Percentiles rank a stretch among this genome's conserved stretches.
Conservation (phyloP, 2,888 invertebrate genomes). For the Agriopis marginaria region DNA sequence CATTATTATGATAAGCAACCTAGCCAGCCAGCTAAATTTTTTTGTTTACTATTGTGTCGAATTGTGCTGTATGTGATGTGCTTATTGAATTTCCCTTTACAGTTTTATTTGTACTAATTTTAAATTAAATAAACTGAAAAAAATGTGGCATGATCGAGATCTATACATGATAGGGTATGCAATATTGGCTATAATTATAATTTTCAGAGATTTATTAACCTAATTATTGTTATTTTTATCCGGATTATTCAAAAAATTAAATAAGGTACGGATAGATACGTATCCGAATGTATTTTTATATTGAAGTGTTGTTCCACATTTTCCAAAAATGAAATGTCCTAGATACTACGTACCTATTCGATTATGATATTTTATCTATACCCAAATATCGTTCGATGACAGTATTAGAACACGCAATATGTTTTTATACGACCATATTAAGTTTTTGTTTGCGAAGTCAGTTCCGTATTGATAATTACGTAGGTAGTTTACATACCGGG, state of each 20-base stretch:
- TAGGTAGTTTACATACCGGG: not conserved
- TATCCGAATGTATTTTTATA: not conserved
- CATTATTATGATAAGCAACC: slow-evolving; percentile 1
- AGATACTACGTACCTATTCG: no score
- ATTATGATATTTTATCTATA: no score
- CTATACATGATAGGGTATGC: slow-evolving; percentile 39
- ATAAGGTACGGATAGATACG: not conserved
- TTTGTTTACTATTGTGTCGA: not conserved
- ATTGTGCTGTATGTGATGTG: not conserved
- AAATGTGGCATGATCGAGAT: slow-evolving; percentile 36
- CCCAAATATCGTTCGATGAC: not conserved
- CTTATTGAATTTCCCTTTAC: not conserved
- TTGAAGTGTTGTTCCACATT: no score
- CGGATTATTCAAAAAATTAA: not conserved
- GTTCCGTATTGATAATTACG: slow-evolving; percentile 24
- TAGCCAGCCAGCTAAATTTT: not conserved
- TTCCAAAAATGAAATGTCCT: no score
- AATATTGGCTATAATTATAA: not conserved
- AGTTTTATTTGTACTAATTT: not conserved
- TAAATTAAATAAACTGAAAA: not conserved
- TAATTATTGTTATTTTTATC: not conserved
- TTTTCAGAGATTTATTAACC: not conserved
- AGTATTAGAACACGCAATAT: not conserved
- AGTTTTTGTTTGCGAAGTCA: slow-evolving; percentile 26
- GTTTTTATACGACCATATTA: slow-evolving; percentile 20